Evolutionary conservation across 2,888 invertebrate genomes (phyloP).

Genomic region (Euproctis similis): DNA sequence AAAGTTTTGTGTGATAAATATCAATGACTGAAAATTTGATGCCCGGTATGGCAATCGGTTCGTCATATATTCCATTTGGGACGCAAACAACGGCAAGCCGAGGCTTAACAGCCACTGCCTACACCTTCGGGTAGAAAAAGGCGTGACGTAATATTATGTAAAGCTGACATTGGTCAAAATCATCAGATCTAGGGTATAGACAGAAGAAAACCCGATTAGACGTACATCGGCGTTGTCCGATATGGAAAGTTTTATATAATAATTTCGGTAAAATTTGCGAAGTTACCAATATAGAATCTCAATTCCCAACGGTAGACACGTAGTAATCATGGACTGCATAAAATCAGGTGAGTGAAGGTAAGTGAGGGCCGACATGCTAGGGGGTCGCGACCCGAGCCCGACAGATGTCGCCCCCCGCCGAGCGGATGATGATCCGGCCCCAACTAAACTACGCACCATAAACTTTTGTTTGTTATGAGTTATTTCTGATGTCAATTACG

Average conservation of each 20-base stretch:
- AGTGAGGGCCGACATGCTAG: conserved; percentile 13
- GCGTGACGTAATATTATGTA: no score
- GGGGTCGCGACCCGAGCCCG: conserved; percentile 31
- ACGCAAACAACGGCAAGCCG: no score
- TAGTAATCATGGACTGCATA: conserved; percentile 18
- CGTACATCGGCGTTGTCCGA: no score
- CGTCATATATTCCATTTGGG: no score
- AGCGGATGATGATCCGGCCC: conserved; percentile 54
- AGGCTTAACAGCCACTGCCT: no score
- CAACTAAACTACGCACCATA: conserved; percentile 35
- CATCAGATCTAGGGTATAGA: no score
- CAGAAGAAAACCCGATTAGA: no score
- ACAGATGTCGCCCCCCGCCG: conserved; percentile 71
- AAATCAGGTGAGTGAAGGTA: conserved; percentile 28
- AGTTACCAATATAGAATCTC: conserved; percentile 6
- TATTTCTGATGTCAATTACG: conserved; percentile 26
- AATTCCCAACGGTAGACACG: conserved; percentile 13
- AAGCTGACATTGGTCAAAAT: no score
- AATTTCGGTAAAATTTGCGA: background rate
- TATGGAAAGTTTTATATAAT: background rate
- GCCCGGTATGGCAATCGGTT: no score
- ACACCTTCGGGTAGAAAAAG: no score
- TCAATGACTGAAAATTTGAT: no score
- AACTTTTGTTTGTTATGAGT: conserved; percentile 39
- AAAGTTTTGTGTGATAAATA: no score